phyloP scores from a whole-genome alignment of 1,140 invertebrate genomes.

The Drosophila orosa region DNA sequence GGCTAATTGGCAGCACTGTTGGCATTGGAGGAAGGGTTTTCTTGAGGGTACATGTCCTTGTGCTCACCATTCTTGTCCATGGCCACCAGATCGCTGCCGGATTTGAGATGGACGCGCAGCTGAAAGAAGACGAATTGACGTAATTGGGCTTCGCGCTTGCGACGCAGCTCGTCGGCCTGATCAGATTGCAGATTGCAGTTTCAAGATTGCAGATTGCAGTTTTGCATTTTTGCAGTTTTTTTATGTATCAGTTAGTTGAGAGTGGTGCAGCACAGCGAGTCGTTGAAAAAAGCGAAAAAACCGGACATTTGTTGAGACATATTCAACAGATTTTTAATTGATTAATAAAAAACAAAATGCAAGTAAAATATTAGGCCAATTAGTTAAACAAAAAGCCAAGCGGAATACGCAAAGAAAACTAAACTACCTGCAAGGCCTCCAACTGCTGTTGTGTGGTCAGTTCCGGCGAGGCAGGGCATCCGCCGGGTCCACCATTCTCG shows the following conservation, averaged over 20 bases:
- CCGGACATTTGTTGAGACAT: constrained; percentile 24
- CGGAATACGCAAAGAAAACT: constrained; percentile 11
- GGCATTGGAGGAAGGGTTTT: not conserved
- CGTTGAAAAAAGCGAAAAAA: constrained; percentile 41
- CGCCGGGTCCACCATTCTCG: constrained; percentile 55
- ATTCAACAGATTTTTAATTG: constrained; percentile 16
- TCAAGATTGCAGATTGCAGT: constrained; percentile 1
- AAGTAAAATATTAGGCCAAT: constrained; percentile 11
- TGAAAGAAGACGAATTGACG: constrained; percentile 95
- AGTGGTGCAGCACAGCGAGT: constrained; percentile 50
- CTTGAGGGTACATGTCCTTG: not conserved
- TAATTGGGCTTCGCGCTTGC: constrained; percentile 89
- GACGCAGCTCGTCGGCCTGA: constrained; percentile 86
- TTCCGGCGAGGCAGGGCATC: constrained; percentile 2
- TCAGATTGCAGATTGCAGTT: constrained; percentile 28
- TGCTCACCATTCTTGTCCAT: constrained; percentile 96
- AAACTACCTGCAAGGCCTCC: constrained; percentile 63
- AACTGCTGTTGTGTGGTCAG: constrained; percentile 42
- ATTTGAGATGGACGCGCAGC: constrained; percentile 93
- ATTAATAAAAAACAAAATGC: constrained; percentile 19
- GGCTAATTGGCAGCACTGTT: not conserved
- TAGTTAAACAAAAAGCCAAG: constrained; percentile 8
- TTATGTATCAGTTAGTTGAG: constrained; percentile 35
- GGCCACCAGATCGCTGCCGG: constrained; percentile 94
- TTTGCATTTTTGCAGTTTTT: constrained; percentile 10